Conservation (phyloP, 1,140 invertebrate genomes). For the Argopecten irradians region DNA sequence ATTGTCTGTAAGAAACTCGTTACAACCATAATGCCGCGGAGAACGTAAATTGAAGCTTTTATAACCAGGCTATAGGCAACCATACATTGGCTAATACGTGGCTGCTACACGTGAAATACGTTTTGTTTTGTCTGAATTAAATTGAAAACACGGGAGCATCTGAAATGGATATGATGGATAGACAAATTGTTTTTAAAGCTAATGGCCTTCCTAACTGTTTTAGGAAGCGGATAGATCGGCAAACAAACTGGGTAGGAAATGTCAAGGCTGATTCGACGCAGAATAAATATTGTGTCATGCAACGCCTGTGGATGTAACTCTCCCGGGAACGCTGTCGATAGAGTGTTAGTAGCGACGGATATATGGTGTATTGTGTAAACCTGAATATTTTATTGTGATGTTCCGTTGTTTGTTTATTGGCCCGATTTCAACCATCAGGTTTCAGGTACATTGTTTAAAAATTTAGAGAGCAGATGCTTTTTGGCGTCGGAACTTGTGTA, state of each 20-base stretch:
- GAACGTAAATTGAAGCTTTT: neutral
- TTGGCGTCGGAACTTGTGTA: no score
- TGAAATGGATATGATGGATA: neutral
- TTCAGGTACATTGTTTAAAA: neutral
- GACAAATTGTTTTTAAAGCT: neutral
- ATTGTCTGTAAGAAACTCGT: neutral
- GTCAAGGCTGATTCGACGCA: neutral
- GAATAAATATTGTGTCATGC: neutral
- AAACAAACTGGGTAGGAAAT: neutral
- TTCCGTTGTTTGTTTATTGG: neutral
- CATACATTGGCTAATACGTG: no score
- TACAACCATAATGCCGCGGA: neutral
- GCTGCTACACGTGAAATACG: neutral
- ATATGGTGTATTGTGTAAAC: neutral
- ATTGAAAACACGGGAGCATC: neutral
- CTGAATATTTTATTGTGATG: neutral
- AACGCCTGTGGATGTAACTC: neutral
- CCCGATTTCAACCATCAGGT: neutral
- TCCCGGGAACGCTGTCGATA: neutral
- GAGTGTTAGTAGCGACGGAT: neutral
- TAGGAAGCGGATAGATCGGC: neutral
- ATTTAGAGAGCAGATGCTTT: neutral
- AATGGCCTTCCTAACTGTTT: neutral
- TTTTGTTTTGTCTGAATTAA: neutral
- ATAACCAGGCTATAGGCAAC: no score